Evolutionary conservation across 2,888 invertebrate genomes (phyloP), one percentile per base, ranked within the genome.

Genomic region (Gisinianus flammeolus): DNA sequence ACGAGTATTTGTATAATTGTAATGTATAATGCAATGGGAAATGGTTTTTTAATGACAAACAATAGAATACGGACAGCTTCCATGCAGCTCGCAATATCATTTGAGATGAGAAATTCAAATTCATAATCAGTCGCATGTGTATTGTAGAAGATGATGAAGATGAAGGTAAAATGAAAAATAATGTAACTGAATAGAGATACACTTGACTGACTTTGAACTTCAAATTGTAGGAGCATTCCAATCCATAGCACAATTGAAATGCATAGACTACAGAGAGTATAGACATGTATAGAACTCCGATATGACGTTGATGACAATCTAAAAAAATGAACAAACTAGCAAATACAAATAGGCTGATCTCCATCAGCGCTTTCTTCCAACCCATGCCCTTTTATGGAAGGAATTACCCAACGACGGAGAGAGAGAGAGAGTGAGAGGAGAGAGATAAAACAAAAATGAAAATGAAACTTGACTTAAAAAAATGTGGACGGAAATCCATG

Each of bases 291-390:
- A 44, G 35, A 69, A n/a, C n/a, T n/a, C n/a, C n/a, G n/a, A n/a
- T n/a, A n/a, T n/a, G n/a, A n/a, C n/a, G n/a, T n/a, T n/a, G 70
- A 70, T 70, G 70, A 70, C 70, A 70, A 70, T 70, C 19, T 10
- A 28, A 28, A 70, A 44, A 69, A 68, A 68, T 35, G 31, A 30
- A 19, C 68, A 8, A 68, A 33, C 22, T 24, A 16, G 22, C 16
- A 64, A 64, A 64, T 28, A 28, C 24, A 28, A 70, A 54, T 26
- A n/a, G n/a, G n/a, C n/a, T n/a, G n/a, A n/a, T n/a, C n/a, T n/a
- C n/a, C n/a, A n/a, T n/a, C n/a, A n/a, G n/a, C n/a, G n/a, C n/a
- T n/a, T n/a, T n/a, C n/a, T n/a, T n/a, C n/a, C 68, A 68, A 35
- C 68, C 70, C 54, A 70, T 70, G 54, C 33, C 70, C 70, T 54